Evolutionary conservation across 35 echinoderm and acorn worm species (phyloP).

Genomic region (Hemicentrotus pulcherrimus): DNA sequence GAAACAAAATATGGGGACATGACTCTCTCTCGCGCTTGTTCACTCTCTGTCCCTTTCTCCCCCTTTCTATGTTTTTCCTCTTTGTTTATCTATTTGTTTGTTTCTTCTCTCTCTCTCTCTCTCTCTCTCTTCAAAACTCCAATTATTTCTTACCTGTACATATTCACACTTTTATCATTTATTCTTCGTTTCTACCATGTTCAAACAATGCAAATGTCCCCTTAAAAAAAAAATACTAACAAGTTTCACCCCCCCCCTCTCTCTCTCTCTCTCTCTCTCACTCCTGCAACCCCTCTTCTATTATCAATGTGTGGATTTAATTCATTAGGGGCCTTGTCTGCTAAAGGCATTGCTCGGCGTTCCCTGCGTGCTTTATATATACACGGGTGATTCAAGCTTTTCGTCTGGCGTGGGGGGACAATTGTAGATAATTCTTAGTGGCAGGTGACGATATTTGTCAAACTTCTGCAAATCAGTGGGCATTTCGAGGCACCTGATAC

Average conservation of each 20-base stretch:
- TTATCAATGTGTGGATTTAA: background rate
- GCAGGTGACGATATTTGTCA: background rate
- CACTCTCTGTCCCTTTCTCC: background rate
- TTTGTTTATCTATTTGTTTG: no score
- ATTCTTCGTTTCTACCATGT: no score
- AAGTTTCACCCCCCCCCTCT: no score
- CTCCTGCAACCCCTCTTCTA: background rate
- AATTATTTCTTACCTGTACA: no score
- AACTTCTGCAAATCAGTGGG: background rate
- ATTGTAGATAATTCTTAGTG: background rate
- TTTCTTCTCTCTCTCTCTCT: no score
- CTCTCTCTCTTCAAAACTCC: no score
- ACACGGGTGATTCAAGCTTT: background rate
- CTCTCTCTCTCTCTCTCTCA: no score
- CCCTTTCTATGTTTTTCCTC: no score
- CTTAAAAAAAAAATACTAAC: no score
- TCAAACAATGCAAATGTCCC: no score
- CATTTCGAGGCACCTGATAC: background rate
- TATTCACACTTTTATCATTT: no score
- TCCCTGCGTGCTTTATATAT: background rate
- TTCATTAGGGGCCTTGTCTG: conserved; percentile 9
- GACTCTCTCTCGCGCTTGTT: background rate
- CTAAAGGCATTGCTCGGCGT: background rate
- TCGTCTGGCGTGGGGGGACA: conserved; percentile 6
- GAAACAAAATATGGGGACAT: no score